Evolutionary conservation across 2,888 invertebrate genomes (phyloP).

Genomic region (Cylloceria caligata): DNA sequence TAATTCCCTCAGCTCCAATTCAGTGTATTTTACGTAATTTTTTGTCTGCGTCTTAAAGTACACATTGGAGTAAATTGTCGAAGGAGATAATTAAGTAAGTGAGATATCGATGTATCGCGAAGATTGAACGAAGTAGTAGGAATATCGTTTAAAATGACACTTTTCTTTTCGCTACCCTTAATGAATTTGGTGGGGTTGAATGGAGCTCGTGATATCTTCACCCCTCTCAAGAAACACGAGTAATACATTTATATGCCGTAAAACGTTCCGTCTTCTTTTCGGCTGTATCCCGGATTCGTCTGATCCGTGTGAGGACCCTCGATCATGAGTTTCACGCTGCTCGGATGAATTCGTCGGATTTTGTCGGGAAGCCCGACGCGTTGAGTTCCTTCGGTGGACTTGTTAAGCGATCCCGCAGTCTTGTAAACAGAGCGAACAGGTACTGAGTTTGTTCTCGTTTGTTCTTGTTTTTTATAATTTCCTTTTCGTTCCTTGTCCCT

Average conservation of each 20-base stretch:
- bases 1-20: no score
- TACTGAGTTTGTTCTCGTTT: conserved; percentile 29
- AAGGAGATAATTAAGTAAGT: no score
- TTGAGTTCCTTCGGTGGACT: conserved; percentile 37
- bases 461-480: not conserved
- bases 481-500: conserved; percentile 7
- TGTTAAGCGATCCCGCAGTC: conserved; percentile 30
- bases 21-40: no score
- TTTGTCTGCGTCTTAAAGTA: no score
- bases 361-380: conserved; percentile 63
- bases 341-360: conserved; percentile 87
- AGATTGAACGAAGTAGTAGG: no score
- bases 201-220: not conserved
- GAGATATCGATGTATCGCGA: no score
- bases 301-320: conserved; percentile 93
- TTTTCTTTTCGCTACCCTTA: not conserved
- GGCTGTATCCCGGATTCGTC: conserved; percentile 92
- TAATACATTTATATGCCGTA: conserved; percentile 76
- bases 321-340: conserved; percentile 91
- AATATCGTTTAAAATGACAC: no score
- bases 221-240: not conserved
- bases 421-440: conserved; percentile 12
- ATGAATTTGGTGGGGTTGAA: not conserved
- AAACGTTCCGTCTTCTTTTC: conserved; percentile 89
- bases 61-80: no score